Evolutionary conservation across 2,797 vertebrate species (phyloP), one percentile per base, ranked within the genome.

Genomic region (Echeneis naucrates): DNA sequence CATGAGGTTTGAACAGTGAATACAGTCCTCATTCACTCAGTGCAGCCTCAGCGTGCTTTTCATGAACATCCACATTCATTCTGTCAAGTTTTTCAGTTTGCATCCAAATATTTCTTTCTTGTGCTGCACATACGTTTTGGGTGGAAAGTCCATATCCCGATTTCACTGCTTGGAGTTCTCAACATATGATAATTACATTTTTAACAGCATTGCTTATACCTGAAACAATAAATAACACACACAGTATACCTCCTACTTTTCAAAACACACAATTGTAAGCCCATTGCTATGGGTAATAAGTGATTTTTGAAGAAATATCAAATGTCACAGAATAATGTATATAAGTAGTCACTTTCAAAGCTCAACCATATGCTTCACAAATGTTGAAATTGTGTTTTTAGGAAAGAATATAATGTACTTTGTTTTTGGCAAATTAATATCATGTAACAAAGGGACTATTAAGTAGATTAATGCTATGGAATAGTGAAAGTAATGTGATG

Each of bases 1-100:
- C 50, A 37, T 23, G 40, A 66, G 27, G 40, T 48, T 23, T 54
- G 35, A 55, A 44, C 17, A 45, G 26, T 63, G 47, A 70, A 11
- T 7, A 24, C 42, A 26, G 37, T 30, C 30, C 30, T 50, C 35
- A 38, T 37, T 63, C 42, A 48, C 21, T 17, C 14, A 26, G 9
- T 51, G 59, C 68, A 19, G 59, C 64, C 27, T 24, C 4, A 58
- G 51, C 40, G 21, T 26, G 5, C 51, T 12, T 47, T 62, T 52
- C 23, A 33, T 57, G 5, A 40, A 50, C 17, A 44, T 7, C 19
- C 19, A 56, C 35, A 30, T n/a, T 56, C 8, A 42, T 27, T 40
- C 19, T 26, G 37, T 26, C 9, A 16, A 19, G 35, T n/a, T 4
- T 21, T 23, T 38, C n/a, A 11, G 44, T n/a, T 7, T 45, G 23